Conservation (phyloP, 2,113 vertebrate genomes). For the Columba livia region DNA sequence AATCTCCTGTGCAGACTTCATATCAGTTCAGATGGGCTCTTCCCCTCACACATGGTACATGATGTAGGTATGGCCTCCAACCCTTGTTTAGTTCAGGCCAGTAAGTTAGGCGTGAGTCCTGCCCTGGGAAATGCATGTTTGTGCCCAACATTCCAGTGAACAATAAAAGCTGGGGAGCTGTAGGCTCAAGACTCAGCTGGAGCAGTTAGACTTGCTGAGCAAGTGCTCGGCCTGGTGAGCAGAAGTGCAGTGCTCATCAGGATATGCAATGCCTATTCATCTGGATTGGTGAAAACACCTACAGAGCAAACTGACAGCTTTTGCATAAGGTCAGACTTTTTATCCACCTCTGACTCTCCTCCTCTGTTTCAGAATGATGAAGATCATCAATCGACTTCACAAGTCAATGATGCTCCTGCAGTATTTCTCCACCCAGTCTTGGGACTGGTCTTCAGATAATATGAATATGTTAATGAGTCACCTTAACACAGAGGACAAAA, state of each 20-base stretch:
- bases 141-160: neutral
- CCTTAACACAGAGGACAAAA: conserved; percentile 88
- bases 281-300: neutral
- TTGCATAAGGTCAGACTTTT: neutral
- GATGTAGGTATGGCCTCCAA: neutral
- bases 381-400: conserved; percentile 88
- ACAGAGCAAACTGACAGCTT: neutral
- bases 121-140: neutral
- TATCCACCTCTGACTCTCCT: neutral
- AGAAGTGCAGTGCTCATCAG: neutral
- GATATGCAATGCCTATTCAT: neutral
- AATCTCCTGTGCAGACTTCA: neutral
- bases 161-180: neutral
- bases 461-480: conserved; percentile 89
- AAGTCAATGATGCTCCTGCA: conserved; percentile 86
- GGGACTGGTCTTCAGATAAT: conserved; percentile 94
- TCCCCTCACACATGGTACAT: accelerated
- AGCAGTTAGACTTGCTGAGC: neutral
- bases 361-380: conserved; percentile 85
- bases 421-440: conserved; percentile 90
- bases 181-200: neutral
- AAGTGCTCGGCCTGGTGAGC: neutral
- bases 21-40: neutral
- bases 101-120: neutral
- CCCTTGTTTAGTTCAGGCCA: neutral